Base-by-base conservation (phyloP, 1,140 invertebrate genomes). In the Platyura marginata region DNA sequence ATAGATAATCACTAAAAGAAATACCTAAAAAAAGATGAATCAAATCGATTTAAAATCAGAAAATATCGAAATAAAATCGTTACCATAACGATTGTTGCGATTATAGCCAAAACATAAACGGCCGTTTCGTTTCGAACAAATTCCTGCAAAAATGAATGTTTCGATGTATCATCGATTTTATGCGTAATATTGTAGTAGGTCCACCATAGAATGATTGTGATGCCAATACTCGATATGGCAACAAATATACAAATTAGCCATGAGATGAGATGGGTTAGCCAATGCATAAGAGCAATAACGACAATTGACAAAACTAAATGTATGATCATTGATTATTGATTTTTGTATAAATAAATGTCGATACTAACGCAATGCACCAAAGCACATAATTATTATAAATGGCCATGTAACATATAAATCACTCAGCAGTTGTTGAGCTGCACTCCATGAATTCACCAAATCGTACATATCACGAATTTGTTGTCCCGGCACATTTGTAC, bases 361-460 rank as follows among this genome's bases (percentile, higher is more conserved):
- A 46, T 52, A 66, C 70, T 65, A 75, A 91, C 86, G 71, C 56
- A 91, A 72, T 37, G 88, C 74, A 45, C 91, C 62, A 47, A 83
- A 77, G 40, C 80, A 77, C 50, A 90, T 72, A n/a, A 73, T 75
- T 22, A 89, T 65, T 58, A 87, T 81, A 59, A 88, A 79, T 53
- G 75, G 74, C 83, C 85, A 90, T 21, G 82, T 83, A 49, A 77
- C 76, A 52, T 87, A 90, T 1, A 95, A 63, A 65, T 95, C 89
- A 38, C 80, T 76, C 3, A 93, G 64, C 55, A 91, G 75, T 65
- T 91, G 82, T 59, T 90, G 81, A 44, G 89, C 74, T 25, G 79
- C 72, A 60, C 91, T 85, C 76, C 85, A 88, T 51, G 76, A 80
- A 57, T 91, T 91, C 8, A 93, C 65, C 46, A 85, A 67, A 8